Evolutionary conservation across 2,797 vertebrate species (phyloP).

Genomic region (Cyclura pinguis): DNA sequence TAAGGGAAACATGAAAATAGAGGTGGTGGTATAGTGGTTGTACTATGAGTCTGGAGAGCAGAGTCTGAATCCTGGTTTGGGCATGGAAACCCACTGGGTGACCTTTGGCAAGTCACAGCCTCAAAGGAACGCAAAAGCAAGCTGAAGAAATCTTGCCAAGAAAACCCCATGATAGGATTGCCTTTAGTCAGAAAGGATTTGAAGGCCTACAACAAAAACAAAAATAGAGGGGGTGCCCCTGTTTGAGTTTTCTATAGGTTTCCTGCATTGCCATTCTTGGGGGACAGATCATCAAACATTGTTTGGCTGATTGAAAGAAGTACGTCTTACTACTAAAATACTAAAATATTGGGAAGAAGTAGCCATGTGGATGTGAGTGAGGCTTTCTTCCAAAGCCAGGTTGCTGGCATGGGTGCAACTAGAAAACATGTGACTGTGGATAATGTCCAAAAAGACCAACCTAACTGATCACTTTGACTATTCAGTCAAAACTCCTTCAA

Average conservation of each 20-base stretch:
- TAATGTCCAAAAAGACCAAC: not conserved
- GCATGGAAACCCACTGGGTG: too few species aligned
- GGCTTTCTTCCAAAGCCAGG: not conserved
- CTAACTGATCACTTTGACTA: not conserved
- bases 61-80: too few species aligned
- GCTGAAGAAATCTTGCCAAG: too few species aligned
- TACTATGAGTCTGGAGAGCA: too few species aligned
- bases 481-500: not conserved
- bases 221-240: not conserved
- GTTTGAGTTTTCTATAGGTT: not conserved
- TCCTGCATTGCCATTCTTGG: not conserved
- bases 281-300: not conserved
- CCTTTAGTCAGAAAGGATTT: too few species aligned
- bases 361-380: not conserved
- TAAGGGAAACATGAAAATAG: not conserved
- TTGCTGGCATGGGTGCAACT: not conserved
- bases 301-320: not conserved
- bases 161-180: too few species aligned
- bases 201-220: not conserved
- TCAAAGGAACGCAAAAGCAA: too few species aligned
- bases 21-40: too few species aligned
- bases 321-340: not conserved
- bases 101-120: too few species aligned
- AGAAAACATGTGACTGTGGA: not conserved
- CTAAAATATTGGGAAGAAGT: not conserved